phyloP scores from a whole-genome alignment of 2,888 invertebrate genomes.

The Drosophila mimica region DNA sequence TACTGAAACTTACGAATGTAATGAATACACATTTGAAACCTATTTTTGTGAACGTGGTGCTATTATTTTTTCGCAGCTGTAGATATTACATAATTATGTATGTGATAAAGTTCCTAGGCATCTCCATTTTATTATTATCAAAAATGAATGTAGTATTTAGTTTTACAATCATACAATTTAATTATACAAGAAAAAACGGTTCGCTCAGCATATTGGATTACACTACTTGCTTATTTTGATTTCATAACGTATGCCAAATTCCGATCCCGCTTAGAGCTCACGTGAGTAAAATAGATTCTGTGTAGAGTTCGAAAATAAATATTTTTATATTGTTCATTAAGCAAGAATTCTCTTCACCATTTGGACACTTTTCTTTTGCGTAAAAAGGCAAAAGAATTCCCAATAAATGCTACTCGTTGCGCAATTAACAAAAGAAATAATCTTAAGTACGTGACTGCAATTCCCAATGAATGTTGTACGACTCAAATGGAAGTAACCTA shows the following conservation, averaged over 20 bases:
- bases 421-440: slow-evolving; percentile 9
- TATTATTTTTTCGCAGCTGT: neutral
- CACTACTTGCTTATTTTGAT: neutral
- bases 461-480: neutral
- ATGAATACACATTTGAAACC: neutral
- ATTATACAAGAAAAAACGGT: neutral
- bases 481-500: neutral
- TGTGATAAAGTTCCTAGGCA: neutral
- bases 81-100: neutral
- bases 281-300: neutral
- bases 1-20: neutral
- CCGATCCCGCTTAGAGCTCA: neutral
- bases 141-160: neutral
- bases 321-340: neutral
- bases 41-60: neutral
- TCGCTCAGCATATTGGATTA: neutral
- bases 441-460: slow-evolving; percentile 9
- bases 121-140: neutral
- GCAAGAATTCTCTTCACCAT: neutral
- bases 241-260: neutral
- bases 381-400: neutral
- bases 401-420: neutral
- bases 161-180: neutral
- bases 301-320: neutral
- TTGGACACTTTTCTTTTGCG: neutral